Percentiles rank a stretch among this genome's conserved stretches.
Evolutionary conservation across 2,888 invertebrate genomes (phyloP).

Genomic region (Germaria angustata): DNA sequence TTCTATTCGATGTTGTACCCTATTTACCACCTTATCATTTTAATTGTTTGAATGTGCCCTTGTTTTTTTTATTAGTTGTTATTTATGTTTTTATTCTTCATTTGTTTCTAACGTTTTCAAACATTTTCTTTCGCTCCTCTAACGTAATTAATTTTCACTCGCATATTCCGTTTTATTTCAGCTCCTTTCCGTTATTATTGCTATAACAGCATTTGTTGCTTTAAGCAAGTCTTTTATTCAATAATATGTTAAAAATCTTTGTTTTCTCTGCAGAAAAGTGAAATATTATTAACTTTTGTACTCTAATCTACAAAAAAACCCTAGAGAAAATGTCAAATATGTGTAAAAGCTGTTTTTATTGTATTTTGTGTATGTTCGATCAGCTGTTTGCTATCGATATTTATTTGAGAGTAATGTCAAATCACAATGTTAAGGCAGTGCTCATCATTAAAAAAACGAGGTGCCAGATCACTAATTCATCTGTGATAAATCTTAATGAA

Average conservation of each 20-base stretch:
- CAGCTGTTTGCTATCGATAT: slow-evolving; percentile 52
- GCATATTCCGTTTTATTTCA: not conserved
- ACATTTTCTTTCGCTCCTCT: not conserved
- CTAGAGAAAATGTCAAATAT: slow-evolving; percentile 43
- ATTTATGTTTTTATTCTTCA: not conserved
- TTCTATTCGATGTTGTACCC: not conserved
- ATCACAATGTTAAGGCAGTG: not conserved
- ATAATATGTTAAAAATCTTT: not conserved
- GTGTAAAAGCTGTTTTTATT: slow-evolving; percentile 20
- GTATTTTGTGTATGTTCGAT: slow-evolving; percentile 35
- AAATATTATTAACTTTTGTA: not conserved
- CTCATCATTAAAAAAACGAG: not conserved
- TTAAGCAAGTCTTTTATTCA: slow-evolving; percentile 15
- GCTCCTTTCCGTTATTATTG: not conserved
- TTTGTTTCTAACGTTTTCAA: not conserved
- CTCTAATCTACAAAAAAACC: not conserved
- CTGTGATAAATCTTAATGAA: no score
- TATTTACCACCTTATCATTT: slow-evolving; percentile 17
- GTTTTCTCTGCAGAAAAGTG: slow-evolving; percentile 5
- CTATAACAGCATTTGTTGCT: not conserved
- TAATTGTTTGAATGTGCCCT: not conserved
- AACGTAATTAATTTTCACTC: not conserved
- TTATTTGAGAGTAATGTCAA: not conserved
- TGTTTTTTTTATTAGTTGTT: slow-evolving; percentile 4
- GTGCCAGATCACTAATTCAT: not conserved